Base-by-base conservation (phyloP, 2,888 invertebrate species). In the Yponomeuta sedellus region DNA sequence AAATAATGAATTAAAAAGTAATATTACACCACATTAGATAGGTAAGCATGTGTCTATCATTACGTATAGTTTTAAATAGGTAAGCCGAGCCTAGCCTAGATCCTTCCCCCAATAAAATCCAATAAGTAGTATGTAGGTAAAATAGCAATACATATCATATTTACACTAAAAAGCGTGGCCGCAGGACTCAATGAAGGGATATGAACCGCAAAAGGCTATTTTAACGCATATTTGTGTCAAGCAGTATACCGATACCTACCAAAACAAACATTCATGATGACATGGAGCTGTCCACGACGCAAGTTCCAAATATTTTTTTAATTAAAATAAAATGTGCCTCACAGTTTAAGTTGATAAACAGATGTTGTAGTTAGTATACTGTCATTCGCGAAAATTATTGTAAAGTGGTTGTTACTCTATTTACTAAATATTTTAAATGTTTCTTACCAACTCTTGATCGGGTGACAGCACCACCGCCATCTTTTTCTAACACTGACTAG, bases 371-470 rank as follows among this genome's bases (percentile, higher is more conserved):
- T 16, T 16, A 12, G 16, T 52, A 16, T 52, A 52, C 16, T 52
- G 12, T 1, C 44, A 52, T 52, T 52, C 16, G 44, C 16, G 12
- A 12, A 52, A 52, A 52, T 12, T 16, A 52, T 16, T 16, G 12
- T 52, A 12, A 12, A 16, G 16, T 12, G 16, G 12, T 16, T 52
- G 5, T 52, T 16, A 16, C 44, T 16, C 16, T 3, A 16, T 16
- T 52, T 52, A 16, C 44, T 16, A 52, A 52, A 16, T 52, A 52
- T 52, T 52, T 52, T 52, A 5, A 16, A 16, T 12, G 74, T 72
- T 77, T 93, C 94, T 94, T 85, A 95, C 95, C 93, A 94, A 93
- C 90, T 95, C 95, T 83, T 95, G 95, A 86, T 95, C 95, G 83
- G 93, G 93, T 90, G 95, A 94, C 92, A 95, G 92, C 81, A 93